Conservation (phyloP, 2,113 vertebrate species). For the Cynoglossus semilaevis region DNA sequence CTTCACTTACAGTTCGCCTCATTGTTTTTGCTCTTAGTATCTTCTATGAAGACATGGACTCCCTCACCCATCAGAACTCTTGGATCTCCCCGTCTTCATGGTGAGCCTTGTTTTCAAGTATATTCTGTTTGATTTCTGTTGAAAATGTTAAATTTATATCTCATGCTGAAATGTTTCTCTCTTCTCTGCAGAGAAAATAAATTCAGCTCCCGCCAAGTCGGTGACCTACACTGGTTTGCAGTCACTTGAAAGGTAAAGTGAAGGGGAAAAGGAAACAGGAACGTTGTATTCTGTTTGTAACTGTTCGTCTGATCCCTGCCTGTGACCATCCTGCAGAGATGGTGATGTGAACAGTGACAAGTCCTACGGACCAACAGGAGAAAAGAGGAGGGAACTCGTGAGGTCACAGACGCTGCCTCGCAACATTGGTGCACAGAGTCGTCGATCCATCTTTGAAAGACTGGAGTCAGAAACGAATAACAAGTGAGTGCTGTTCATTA, state of each 20-base stretch:
- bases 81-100: constrained; percentile 70
- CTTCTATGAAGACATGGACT: constrained; percentile 76
- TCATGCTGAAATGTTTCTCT: no score
- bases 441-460: constrained; percentile 86
- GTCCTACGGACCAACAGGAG: constrained; percentile 66
- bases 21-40: constrained; percentile 44
- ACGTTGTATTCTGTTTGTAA: background rate
- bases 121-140: background rate
- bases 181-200: constrained; percentile 75
- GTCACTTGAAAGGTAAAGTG: constrained; percentile 62
- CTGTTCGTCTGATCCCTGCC: constrained; percentile 10
- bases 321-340: constrained; percentile 53
- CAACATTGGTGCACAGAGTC: constrained; percentile 80
- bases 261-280: background rate
- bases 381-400: constrained; percentile 86
- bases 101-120: constrained; percentile 53
- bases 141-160: no score
- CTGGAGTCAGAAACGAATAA: constrained; percentile 77
- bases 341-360: constrained; percentile 53
- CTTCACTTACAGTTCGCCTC: background rate
- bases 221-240: constrained; percentile 68
- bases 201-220: constrained; percentile 69
- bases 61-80: constrained; percentile 65
- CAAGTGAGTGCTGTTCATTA: constrained; percentile 71
- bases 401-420: constrained; percentile 93